Conservation (phyloP, 2,113 vertebrate species). For the Tetrax tetrax region DNA sequence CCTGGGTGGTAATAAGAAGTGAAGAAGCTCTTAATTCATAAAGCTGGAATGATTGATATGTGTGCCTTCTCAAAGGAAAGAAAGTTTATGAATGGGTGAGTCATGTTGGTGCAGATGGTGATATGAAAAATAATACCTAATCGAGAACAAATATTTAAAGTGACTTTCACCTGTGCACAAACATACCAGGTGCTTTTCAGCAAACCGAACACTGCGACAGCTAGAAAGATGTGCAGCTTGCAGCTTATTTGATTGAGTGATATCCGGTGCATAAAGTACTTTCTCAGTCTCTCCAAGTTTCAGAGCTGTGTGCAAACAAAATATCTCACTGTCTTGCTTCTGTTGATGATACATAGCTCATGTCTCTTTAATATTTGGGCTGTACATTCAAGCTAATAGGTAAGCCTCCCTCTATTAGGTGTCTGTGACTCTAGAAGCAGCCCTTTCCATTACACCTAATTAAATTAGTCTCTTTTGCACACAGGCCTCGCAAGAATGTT, state of each 20-base stretch:
- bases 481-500: neutral
- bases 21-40: neutral
- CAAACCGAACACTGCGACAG: neutral
- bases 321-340: neutral
- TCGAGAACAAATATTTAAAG: conserved; percentile 13
- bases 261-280: neutral
- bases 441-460: fast-evolving
- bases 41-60: neutral
- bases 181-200: neutral
- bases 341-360: neutral
- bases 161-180: neutral
- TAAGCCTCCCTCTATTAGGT: neutral
- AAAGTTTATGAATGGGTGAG: conserved; percentile 38
- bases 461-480: neutral
- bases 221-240: neutral
- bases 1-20: neutral
- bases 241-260: neutral
- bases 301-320: neutral
- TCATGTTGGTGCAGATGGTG: neutral
- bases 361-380: neutral
- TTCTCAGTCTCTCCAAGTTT: neutral
- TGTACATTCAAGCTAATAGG: neutral
- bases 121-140: conserved; percentile 1
- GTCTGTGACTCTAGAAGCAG: neutral
- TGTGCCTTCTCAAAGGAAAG: neutral